Base-by-base conservation (phyloP, 2,888 invertebrate species). In the Ariolimax columbianus region DNA sequence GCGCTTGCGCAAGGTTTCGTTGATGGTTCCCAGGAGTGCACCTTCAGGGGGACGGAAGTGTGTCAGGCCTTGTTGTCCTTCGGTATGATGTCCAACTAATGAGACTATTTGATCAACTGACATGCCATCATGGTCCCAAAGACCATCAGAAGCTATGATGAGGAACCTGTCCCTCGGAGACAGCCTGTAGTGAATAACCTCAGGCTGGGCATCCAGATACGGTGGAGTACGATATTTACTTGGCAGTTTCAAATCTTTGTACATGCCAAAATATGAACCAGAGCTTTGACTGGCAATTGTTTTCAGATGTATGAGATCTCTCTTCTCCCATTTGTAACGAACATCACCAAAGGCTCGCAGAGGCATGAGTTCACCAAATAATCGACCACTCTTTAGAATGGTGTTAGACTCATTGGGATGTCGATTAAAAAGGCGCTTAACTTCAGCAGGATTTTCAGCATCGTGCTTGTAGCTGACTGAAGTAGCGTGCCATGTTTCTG, bases 341-440 rank as follows among this genome's bases (percentile, higher is more conserved):
- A 97, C 97, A 94, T 99, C 99, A 1, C 99, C 99, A 91, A 99
- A 96, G 4, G 99, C 97, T 73, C 99, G 96, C 47, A 99, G 95
- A 0, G 99, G 99, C 0, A 98, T 98, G 85, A 99, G 95, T 93
- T 98, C 97, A 0, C 99, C 99, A 3, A 99, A 95, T n/a, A 99
- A 95, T 86, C 99, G 89, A 47, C 92, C 91, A 86, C 92, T 91
- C 93, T 96, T 96, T 83, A 99, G 96, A 1, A 98, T 96, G 55
- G 97, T 97, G 87, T 96, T 96, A 72, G 99, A 99, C 87, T 95
- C 96, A n/a, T 95, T 95, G 0, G 99, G 99, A 95, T 99, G 99
- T 89, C 97, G 97, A 36, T 95, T 95, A 88, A 97, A 95, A 87
- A 99, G 96, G 91, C 99, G 95, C 88, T 97, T 96, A 0, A 99